A percentile compares a stretch with the other conserved stretches of the same genome.
These are phyloP conservation scores for Orthonychiurus folsomi DNA, from an alignment of 2,888 invertebrate species.

Conservation along the genomic window DNA sequence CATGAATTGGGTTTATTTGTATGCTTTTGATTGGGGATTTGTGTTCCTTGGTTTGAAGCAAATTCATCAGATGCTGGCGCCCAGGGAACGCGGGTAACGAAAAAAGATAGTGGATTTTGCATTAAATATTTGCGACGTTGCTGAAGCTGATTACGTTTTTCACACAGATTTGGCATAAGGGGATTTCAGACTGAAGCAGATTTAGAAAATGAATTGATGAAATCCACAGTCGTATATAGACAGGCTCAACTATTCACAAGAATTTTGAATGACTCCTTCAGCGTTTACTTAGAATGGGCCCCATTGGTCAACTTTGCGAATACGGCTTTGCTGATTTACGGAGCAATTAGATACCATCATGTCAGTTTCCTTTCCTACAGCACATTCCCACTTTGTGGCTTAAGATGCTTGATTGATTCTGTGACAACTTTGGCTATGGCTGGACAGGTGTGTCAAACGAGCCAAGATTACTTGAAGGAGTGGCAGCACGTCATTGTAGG, in stretches of 20 bases:
- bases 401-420: neutral
- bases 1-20: neutral
- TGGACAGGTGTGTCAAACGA: neutral
- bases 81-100: no score
- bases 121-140: no score
- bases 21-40: neutral
- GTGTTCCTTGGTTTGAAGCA: neutral
- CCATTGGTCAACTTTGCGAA: neutral
- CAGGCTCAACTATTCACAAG: neutral
- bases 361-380: neutral
- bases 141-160: no score
- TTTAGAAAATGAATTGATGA: no score
- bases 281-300: neutral
- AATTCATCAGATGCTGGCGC: neutral
- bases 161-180: no score
- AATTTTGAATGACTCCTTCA: neutral
- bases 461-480: neutral
- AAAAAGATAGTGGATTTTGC: no score
- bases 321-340: neutral
- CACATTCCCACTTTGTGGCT: neutral
- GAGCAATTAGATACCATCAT: neutral
- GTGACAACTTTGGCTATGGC: neutral
- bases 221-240: neutral
- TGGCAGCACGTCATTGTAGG: neutral
- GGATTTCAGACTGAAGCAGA: no score